Evolutionary conservation across 2,797 vertebrate species (phyloP).

Genomic region (Calcarius lapponicus): DNA sequence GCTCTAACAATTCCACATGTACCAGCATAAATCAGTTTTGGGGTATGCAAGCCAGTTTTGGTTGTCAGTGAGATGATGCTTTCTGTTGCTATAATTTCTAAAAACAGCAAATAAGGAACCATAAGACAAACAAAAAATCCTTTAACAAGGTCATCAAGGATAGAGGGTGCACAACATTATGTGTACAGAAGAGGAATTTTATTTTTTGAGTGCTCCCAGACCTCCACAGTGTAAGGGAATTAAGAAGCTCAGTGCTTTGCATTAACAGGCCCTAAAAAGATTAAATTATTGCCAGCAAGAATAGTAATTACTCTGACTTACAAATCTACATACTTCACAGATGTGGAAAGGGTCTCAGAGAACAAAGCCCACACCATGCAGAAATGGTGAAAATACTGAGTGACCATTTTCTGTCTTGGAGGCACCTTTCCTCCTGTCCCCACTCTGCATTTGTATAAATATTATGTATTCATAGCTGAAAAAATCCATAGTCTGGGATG

Average conservation of each 20-base stretch:
- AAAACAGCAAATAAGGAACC: neutral
- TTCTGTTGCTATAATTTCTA: neutral
- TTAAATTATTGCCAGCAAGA: neutral
- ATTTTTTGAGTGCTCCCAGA: neutral
- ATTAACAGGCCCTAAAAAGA: neutral
- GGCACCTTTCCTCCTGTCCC: neutral
- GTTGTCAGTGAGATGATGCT: neutral
- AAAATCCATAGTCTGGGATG: slow-evolving; percentile 7
- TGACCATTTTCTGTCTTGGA: neutral
- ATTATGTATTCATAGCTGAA: neutral
- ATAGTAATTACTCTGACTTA: neutral
- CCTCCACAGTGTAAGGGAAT: neutral
- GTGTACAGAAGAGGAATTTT: neutral
- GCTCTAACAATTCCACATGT: neutral
- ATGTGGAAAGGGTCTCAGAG: neutral
- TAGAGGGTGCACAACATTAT: neutral
- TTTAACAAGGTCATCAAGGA: neutral
- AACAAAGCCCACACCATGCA: neutral
- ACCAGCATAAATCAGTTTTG: neutral
- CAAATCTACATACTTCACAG: neutral
- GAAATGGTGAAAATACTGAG: neutral
- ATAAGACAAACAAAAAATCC: neutral
- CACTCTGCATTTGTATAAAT: neutral
- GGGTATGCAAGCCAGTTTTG: neutral
- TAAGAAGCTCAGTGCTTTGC: neutral